phyloP scores from a whole-genome alignment of 1,140 invertebrate genomes.

The Nymphalis io region DNA sequence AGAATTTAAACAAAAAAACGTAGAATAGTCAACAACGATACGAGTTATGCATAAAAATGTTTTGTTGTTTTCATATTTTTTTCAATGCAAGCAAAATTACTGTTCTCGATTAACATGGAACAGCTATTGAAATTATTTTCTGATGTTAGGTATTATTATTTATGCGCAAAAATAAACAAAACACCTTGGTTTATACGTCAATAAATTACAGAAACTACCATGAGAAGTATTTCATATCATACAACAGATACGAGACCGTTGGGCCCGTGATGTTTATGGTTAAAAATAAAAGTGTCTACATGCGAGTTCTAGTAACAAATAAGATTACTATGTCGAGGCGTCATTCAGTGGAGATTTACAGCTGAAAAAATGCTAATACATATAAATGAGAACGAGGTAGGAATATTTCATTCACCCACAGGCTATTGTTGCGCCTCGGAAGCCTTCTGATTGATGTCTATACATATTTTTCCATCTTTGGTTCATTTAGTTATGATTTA shows the following conservation, averaged over 20 bases:
- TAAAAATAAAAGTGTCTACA: not conserved
- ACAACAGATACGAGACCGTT: conserved; percentile 12
- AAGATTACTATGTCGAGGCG: conserved; percentile 42
- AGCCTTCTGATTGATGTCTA: conserved; percentile 13
- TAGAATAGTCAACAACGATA: no score
- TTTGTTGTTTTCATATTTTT: not conserved
- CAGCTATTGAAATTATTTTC: not conserved
- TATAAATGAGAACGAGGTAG: conserved; percentile 5
- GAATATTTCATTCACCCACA: conserved; percentile 2
- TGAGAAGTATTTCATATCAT: conserved; percentile 8
- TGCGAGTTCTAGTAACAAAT: conserved; percentile 28
- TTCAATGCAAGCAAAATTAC: not conserved
- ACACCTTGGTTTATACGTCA: not conserved
- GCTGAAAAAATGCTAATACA: conserved; percentile 52
- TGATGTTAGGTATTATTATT: not conserved
- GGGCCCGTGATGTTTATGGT: not conserved
- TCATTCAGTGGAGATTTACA: conserved; percentile 41
- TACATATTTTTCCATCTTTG: not conserved
- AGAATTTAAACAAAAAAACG: no score
- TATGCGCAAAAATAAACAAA: conserved; percentile 10
- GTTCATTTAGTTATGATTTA: conserved; percentile 15
- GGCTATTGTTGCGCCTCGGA: not conserved
- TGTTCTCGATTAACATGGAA: not conserved
- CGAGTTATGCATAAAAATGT: no score
- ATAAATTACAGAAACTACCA: conserved; percentile 20